These are phyloP conservation scores for Gobio gobio DNA, from an alignment of 2,113 vertebrate genomes.

Conservation along the genomic window DNA sequence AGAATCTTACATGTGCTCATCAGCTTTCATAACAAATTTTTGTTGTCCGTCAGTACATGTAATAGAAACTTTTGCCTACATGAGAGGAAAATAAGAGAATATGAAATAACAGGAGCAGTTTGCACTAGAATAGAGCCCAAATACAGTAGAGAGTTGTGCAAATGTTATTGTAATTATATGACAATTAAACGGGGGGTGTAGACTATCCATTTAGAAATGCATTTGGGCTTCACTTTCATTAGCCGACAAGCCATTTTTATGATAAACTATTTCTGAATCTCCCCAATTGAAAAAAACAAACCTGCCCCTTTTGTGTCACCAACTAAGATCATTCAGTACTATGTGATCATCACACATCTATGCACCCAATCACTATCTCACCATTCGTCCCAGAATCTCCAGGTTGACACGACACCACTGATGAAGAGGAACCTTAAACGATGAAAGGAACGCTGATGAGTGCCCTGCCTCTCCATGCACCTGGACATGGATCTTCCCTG, in stretches of 20 bases:
- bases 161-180: neutral
- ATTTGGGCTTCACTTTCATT: too few species aligned
- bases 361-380: constrained; percentile 56
- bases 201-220: too few species aligned
- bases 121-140: neutral
- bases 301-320: neutral
- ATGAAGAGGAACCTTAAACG: constrained; percentile 66
- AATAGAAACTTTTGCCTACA: constrained; percentile 69
- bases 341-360: neutral
- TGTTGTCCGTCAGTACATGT: constrained; percentile 59
- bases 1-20: constrained; percentile 66
- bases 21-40: constrained; percentile 26
- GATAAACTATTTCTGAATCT: too few species aligned
- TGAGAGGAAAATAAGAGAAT: neutral
- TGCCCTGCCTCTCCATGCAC: constrained; percentile 55
- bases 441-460: constrained; percentile 69
- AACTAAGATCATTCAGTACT: neutral
- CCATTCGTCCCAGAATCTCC: constrained; percentile 62
- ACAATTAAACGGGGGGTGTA: too few species aligned
- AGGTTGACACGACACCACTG: constrained; percentile 75
- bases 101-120: neutral
- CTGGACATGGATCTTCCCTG: constrained; percentile 77
- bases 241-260: too few species aligned
- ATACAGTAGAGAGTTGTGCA: neutral
- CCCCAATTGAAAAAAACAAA: too few species aligned